phyloP scores from a whole-genome alignment of 2,113 vertebrate species.

The Etheostoma spectabile region DNA sequence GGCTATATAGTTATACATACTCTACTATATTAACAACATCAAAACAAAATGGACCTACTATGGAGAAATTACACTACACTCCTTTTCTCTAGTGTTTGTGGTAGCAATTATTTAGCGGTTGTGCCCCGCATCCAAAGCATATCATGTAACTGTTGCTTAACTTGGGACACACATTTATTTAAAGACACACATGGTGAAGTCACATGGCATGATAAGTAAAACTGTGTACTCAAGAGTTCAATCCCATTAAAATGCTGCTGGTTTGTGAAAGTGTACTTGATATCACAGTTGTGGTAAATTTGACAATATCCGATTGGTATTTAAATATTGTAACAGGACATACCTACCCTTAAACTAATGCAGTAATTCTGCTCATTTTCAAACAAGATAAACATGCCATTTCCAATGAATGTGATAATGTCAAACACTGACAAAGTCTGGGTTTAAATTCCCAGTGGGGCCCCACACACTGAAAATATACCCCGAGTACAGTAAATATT shows the following conservation, averaged over 20 bases:
- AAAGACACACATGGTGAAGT: slow-evolving; percentile 18
- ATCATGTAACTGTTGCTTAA: background rate
- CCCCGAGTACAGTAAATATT: background rate
- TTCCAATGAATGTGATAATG: background rate
- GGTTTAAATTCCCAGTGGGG: background rate
- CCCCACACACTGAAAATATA: background rate
- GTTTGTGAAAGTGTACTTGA: background rate
- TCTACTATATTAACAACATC: background rate
- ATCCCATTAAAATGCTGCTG: slow-evolving; percentile 36
- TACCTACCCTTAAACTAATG: background rate
- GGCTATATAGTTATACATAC: background rate
- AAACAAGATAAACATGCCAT: background rate
- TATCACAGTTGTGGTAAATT: background rate
- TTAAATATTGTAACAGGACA: background rate
- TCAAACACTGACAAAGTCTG: background rate
- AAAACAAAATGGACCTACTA: background rate
- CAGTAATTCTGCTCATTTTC: background rate
- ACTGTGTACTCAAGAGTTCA: slow-evolving; percentile 12
- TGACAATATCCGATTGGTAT: background rate
- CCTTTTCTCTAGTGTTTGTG: background rate
- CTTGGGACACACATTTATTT: slow-evolving; percentile 20
- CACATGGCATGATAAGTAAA: slow-evolving; percentile 38
- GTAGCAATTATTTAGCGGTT: background rate
- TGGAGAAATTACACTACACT: background rate
- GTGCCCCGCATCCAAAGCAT: background rate